Conservation (phyloP, 2,113 vertebrate species). For the Perca schrenkii region DNA sequence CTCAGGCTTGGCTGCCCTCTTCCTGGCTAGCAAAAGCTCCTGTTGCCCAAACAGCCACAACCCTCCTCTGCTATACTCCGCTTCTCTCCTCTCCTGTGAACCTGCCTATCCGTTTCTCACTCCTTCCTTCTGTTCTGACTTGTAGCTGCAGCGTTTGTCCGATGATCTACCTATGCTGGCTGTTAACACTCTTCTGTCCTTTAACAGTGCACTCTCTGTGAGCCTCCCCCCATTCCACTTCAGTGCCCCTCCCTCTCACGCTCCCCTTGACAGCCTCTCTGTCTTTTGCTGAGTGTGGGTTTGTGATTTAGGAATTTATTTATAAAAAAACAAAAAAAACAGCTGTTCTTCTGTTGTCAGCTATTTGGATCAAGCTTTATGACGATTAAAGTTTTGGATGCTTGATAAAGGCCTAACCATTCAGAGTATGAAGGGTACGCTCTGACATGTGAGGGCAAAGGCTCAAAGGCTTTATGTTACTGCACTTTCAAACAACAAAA, state of each 20-base stretch:
- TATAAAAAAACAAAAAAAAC: constrained; percentile 21
- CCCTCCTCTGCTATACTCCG: constrained; percentile 6
- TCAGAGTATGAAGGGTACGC: neutral
- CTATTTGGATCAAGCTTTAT: constrained; percentile 1
- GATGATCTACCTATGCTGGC: constrained; percentile 71
- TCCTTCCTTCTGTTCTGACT: constrained; percentile 33
- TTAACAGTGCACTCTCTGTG: constrained; percentile 76
- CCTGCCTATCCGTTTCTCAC: constrained; percentile 39
- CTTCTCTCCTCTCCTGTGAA: constrained; percentile 29
- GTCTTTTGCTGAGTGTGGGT: constrained; percentile 68
- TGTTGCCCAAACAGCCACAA: constrained; percentile 53
- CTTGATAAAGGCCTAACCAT: constrained; percentile 6
- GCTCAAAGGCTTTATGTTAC: neutral
- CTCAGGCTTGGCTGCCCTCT: constrained; percentile 51
- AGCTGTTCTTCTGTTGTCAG: constrained; percentile 61
- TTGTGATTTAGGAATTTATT: constrained; percentile 63
- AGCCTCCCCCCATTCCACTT: constrained; percentile 42
- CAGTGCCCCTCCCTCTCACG: constrained; percentile 67
- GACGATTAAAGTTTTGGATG: constrained; percentile 18
- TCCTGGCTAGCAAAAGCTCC: constrained; percentile 45
- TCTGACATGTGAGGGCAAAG: neutral
- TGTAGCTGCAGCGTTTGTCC: constrained; percentile 39
- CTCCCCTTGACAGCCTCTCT: constrained; percentile 66
- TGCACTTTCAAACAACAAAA: neutral
- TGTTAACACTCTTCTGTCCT: constrained; percentile 54